Base-by-base conservation (phyloP, 2,888 invertebrate species). In the Branchellion lobata region DNA sequence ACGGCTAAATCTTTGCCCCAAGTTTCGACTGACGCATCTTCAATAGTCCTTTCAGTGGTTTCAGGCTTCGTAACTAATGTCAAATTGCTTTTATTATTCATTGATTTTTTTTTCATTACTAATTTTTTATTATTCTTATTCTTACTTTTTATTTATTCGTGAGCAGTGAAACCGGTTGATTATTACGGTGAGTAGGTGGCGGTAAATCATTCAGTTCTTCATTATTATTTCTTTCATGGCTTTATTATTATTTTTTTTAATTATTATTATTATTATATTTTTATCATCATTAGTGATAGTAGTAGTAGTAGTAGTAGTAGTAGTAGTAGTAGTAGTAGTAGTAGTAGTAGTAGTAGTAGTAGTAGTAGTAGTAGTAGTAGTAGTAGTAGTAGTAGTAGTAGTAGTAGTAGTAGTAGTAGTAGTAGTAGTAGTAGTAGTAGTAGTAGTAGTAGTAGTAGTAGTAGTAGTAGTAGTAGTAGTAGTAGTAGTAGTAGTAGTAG, bases 121-220 rank as follows among this genome's bases (percentile, higher is more conserved):
- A 75, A n/a, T n/a, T 75, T 24, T 53, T 51, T 75, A 31, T 24
- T 24, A 31, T 40, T 75, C 8, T 40, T 24, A 75, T 75, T 24
- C 8, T 33, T 18, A 72, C 8, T 21, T 3, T 74, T 40, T 74
- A 34, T 53, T 36, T 68, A 53, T 27, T 53, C 2, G 5, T n/a
- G 36, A n/a, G 24, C 80, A 83, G 83, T 80, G 24, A 80, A 81
- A 18, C 81, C 79, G 21, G 73, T 81, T 79, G 83, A 83, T 65
- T 83, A 81, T 47, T 83, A 83, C 83, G 83, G 83, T 83, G 80
- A 83, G 83, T 81, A 24, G 61, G 61, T 57, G 61, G 61, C 21
- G 61, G 61, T 57, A 18, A 57, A 18, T 57, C 8, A 18, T 47
- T 47, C 8, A 47, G n/a, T n/a, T n/a, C n/a, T n/a, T n/a, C n/a